Evolutionary conservation across 2,888 invertebrate species (phyloP), one percentile per base, ranked within the genome.

Genomic region (Sarcophaga carnaria): DNA sequence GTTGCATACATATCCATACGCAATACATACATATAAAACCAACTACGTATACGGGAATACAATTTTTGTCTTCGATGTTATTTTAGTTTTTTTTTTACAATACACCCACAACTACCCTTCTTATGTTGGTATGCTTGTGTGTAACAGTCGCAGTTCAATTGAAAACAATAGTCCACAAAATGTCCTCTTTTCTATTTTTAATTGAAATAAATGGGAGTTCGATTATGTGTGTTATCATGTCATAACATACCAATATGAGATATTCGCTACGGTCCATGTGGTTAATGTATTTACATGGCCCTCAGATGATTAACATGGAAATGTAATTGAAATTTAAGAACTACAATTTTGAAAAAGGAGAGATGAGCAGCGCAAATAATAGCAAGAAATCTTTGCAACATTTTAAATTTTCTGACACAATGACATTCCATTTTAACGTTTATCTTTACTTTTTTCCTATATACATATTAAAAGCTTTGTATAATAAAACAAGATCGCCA

Each of bases 181-280:
- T 75, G 79, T 75, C 12, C 47, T 1, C 10, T 12, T 49, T 49
- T 14, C 14, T 14, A 14, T 76, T 75, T 84, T 75, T 78, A 84
- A 82, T 87, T 87, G 87, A 87, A 84, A 87, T 87, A 87, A 87
- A 87, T 84, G 79, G 81, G 84, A 67, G 78, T 87, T 87, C 82
- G 84, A 87, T 84, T 87, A 87, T 81, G 83, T 81, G 81, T 87
- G 87, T 84, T 84, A 79, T 78, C 81, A 84, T 78, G 78, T 69
- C 74, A 83, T 62, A 45, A 59, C 8, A 37, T 5, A 27, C 12
- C 25, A 12, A 62, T 11, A 63, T 27, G 27, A 27, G 5, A 4
- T 27, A 27, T 27, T 27, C 27, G 4, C 27, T 27, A 4, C 27
- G 27, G 27, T 27, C 27, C 27, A 27, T 27, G 27, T 27, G 27